phyloP scores from a whole-genome alignment of 2,113 vertebrate species.

The Romanogobio albipinnatus region DNA sequence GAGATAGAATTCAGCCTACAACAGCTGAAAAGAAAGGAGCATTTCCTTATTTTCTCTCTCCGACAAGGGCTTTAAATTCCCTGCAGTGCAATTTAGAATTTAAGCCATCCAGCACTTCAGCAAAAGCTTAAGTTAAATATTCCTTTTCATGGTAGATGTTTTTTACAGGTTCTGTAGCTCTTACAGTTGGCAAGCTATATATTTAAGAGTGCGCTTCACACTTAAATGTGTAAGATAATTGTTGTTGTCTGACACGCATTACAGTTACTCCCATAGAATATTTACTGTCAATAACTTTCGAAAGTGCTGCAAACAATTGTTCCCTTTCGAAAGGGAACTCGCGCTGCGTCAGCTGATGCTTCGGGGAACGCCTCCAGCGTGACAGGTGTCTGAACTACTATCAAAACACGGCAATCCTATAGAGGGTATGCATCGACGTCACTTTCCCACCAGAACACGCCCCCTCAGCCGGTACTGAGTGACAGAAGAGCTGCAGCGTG shows the following conservation, averaged over 20 bases:
- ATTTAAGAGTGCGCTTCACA: neutral
- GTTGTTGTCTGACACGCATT: neutral
- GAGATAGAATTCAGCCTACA: constrained; percentile 25
- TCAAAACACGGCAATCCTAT: too few species aligned
- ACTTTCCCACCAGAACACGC: too few species aligned
- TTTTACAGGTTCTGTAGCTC: neutral
- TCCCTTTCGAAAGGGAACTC: too few species aligned
- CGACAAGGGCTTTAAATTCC: constrained; percentile 18
- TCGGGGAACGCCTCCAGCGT: too few species aligned
- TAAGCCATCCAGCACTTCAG: constrained; percentile 25
- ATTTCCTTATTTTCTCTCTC: constrained; percentile 20
- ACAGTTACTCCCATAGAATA: neutral
- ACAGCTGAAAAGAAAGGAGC: constrained; percentile 16
- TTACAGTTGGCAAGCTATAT: neutral
- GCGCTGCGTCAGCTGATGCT: too few species aligned
- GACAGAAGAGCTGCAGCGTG: too few species aligned
- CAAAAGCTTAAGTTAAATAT: constrained; percentile 25
- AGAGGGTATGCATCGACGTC: too few species aligned
- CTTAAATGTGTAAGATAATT: constrained; percentile 2
- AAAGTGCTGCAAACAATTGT: neutral
- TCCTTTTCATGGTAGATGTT: neutral
- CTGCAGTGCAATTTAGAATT: constrained; percentile 21
- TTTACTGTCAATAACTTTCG: neutral
- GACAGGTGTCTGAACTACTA: too few species aligned
- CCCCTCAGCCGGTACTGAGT: too few species aligned